Evolutionary conservation across 2,113 vertebrate species (phyloP).

Genomic region (Protobothrops flavoviridis): DNA sequence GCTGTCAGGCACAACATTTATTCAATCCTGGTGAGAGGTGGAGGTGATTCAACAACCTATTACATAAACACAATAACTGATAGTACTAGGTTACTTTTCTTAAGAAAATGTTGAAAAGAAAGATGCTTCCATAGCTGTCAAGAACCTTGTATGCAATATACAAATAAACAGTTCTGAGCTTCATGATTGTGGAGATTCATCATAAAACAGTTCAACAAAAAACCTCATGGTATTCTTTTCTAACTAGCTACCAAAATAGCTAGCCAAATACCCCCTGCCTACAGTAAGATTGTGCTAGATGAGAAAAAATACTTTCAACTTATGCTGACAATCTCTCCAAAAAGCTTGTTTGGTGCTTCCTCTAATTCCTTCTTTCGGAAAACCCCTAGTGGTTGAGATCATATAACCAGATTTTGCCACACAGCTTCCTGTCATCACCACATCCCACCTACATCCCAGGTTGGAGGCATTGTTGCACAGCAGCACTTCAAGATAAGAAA

Average conservation of each 20-base stretch:
- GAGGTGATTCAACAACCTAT: not conserved
- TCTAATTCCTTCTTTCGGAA: not conserved
- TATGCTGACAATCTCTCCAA: not conserved
- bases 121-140: not conserved
- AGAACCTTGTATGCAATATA: not conserved
- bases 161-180: not conserved
- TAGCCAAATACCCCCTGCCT: not conserved
- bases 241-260: not conserved
- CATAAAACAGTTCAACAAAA: not conserved
- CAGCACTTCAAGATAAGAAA: conserved; percentile 45
- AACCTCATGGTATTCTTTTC: not conserved
- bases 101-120: not conserved
- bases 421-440: not conserved
- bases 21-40: not conserved
- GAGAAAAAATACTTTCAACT: not conserved
- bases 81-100: not conserved
- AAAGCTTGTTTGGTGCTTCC: not conserved
- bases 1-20: not conserved
- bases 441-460: not conserved
- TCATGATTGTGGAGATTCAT: not conserved
- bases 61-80: not conserved
- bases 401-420: not conserved
- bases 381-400: not conserved
- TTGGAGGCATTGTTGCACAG: not conserved
- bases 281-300: not conserved